These are phyloP conservation scores for Melanchra persicariae DNA, from an alignment of 2,888 invertebrate genomes.

Conservation along the genomic window DNA sequence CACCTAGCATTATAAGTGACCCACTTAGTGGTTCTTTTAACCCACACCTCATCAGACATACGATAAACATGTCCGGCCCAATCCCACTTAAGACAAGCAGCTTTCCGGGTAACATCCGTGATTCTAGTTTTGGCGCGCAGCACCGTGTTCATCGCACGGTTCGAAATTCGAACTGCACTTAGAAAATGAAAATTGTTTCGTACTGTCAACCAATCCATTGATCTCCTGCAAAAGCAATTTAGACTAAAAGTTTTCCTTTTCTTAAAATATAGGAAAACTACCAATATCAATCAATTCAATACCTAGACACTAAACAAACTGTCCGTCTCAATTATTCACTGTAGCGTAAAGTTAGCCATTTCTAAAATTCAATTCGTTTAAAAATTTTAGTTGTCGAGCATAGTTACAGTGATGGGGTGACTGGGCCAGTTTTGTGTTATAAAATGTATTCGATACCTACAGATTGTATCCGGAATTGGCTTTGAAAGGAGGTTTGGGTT, in stretches of 20 bases:
- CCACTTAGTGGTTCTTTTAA: too few species aligned
- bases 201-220: too few species aligned
- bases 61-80: too few species aligned
- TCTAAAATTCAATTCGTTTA: slow-evolving; percentile 13
- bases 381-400: slow-evolving; percentile 2
- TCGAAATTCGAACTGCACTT: too few species aligned
- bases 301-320: background rate
- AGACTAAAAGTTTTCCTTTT: background rate
- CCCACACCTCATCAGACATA: too few species aligned
- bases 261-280: background rate
- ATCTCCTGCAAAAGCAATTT: too few species aligned
- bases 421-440: background rate
- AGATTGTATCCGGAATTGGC: background rate
- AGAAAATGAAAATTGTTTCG: background rate
- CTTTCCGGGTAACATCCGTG: too few species aligned
- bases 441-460: background rate
- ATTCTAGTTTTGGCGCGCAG: too few species aligned
- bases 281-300: background rate
- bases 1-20: too few species aligned
- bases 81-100: too few species aligned
- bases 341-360: background rate
- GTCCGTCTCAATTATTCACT: background rate
- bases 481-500: background rate
- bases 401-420: background rate
- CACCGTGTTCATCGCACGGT: too few species aligned